Evolutionary conservation across 2,888 invertebrate genomes (phyloP).

Genomic region (Hoplodrina ambigua): DNA sequence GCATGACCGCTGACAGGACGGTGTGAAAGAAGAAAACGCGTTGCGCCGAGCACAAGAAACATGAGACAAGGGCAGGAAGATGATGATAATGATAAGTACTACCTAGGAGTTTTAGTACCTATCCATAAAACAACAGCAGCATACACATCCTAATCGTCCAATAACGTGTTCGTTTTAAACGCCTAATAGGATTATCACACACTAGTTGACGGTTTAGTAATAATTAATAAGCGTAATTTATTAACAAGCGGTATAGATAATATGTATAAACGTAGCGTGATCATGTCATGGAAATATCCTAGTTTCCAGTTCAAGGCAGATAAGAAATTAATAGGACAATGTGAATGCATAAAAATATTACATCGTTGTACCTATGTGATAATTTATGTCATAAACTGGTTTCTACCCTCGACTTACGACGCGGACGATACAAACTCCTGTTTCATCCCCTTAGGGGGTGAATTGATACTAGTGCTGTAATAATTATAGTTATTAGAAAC

Average conservation of each 20-base stretch:
- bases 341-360: conserved; percentile 26
- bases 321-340: conserved; percentile 57
- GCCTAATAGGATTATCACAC: not conserved
- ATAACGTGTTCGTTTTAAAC: not conserved
- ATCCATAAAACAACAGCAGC: not conserved
- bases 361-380: conserved; percentile 1
- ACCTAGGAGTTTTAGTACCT: not conserved
- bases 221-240: conserved; percentile 58
- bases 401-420: no score
- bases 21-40: no score
- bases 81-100: not conserved
- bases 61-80: no score
- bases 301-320: conserved; percentile 70
- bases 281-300: conserved; percentile 67
- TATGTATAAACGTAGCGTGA: conserved; percentile 47
- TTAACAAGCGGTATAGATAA: conserved; percentile 50
- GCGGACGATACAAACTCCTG: no score
- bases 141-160: not conserved
- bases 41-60: no score
- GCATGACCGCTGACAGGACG: no score
- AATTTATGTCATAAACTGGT: no score
- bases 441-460: no score
- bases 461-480: no score
- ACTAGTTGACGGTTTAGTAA: conserved; percentile 2
- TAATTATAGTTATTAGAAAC: no score